Base-by-base conservation (phyloP, 37 sponge, comb jelly and placozoan genomes). In the Axinella damicornis region DNA sequence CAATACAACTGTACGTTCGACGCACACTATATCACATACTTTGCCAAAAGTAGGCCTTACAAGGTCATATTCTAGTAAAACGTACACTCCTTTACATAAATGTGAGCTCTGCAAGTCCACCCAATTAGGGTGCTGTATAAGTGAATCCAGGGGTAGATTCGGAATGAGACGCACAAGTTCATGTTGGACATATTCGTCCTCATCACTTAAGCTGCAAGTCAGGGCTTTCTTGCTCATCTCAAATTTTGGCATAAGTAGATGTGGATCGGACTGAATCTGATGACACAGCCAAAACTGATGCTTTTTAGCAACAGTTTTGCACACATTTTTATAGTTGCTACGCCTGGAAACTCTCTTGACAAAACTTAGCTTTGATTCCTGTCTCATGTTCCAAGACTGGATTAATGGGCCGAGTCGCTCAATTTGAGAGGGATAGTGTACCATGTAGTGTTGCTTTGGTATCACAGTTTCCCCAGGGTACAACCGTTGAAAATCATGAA, bases 391-490 rank as follows among this genome's bases (percentile, higher is more conserved):
- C 87, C 79, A 78, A 14, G 87, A 58, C 18, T 68, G 69, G 38
- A 86, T 70, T 19, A 86, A 56, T 35, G 87, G 87, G 21, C 87
- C 87, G 22, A 78, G 39, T 24, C 31, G 33, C 70, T 70, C 40
- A 24, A 86, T 86, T 32, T 86, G 87, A 39, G 62, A 67, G 53
- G 87, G 79, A 79, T 86, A 86, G 27, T 86, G 80, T 22, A 86
- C 64, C 85, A 84, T 84, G 55, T 84, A 75, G 53, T 84, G 85
- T 22, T 57, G 32, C 32, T 85, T 85, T 40, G 78, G 86, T 28
- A 67, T 85, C 37, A 85, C 40, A 22, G 21, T 66, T n/a, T 12
- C 37, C 0, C 67, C 61, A 24, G 78, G 78, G 65, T 85, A 85
- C 37, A 85, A 16, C 41, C 73, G 40, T 14, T 63, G 57, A 41